Percentiles rank a stretch among this genome's conserved stretches.
These are phyloP conservation scores for Argyresthia albistria DNA, from an alignment of 2,888 invertebrate genomes.

Conservation along the genomic window DNA sequence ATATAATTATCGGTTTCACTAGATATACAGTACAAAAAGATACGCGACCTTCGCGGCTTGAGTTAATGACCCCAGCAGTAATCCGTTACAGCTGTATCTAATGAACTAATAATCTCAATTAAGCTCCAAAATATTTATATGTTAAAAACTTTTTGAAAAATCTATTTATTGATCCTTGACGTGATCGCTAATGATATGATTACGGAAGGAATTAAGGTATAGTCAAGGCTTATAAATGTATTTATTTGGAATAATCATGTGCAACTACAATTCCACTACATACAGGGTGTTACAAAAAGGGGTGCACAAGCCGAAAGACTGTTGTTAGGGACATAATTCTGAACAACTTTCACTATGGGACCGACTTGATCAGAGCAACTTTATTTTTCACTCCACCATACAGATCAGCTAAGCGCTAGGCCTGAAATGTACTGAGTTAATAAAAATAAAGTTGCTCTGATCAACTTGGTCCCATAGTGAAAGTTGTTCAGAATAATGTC, in stretches of 20 bases:
- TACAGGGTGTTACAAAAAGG: too few relatives aligned
- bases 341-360: too few relatives aligned
- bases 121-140: background rate
- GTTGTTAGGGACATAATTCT: too few relatives aligned
- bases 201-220: background rate
- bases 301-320: too few relatives aligned
- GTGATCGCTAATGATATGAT: background rate
- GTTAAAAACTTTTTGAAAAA: background rate
- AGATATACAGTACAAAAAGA: background rate
- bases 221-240: background rate
- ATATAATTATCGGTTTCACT: conserved; percentile 3
- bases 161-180: background rate
- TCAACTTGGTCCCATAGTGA: too few relatives aligned
- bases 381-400: too few relatives aligned
- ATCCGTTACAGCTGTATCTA: background rate
- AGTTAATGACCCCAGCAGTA: conserved; percentile 2
- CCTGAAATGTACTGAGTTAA: too few relatives aligned
- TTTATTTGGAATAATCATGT: background rate
- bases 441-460: too few relatives aligned
- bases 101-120: background rate
- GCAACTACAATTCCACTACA: background rate
- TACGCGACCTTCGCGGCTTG: background rate
- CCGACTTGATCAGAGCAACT: too few relatives aligned
- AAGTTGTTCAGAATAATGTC: too few relatives aligned
- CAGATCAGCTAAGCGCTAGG: too few relatives aligned